Conservation (phyloP, 53 echinoderm and acorn worm species). For the Pentamera pediparva region DNA sequence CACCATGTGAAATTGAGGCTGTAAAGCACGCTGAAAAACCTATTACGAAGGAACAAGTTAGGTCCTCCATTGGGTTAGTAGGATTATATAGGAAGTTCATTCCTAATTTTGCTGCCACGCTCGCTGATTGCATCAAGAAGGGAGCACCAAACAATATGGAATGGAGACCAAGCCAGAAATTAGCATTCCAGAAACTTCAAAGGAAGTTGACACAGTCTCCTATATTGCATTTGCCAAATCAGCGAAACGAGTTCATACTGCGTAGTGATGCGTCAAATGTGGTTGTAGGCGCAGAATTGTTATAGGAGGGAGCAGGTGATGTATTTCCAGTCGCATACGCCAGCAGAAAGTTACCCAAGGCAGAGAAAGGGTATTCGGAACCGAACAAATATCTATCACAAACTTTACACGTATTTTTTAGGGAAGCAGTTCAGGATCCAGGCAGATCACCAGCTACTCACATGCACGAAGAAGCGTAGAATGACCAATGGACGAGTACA, state of each 20-base stretch:
- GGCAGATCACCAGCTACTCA: slow-evolving; percentile 37
- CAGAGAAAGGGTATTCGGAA: slow-evolving; percentile 10
- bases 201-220: neutral
- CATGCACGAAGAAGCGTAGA: slow-evolving; percentile 7
- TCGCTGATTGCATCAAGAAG: slow-evolving; percentile 27
- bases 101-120: slow-evolving; percentile 21
- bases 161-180: neutral
- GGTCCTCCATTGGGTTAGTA: slow-evolving; percentile 21
- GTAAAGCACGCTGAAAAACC: slow-evolving; percentile 2
- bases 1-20: neutral
- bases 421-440: slow-evolving; percentile 19
- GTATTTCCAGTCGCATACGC: slow-evolving; percentile 22
- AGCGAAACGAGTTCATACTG: neutral
- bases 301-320: neutral
- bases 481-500: slow-evolving; percentile 25
- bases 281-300: slow-evolving; percentile 31
- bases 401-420: slow-evolving; percentile 21
- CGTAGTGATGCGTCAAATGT: slow-evolving; percentile 29
- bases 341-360: slow-evolving; percentile 18
- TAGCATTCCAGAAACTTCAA: slow-evolving; percentile 27
- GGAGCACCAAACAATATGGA: neutral
- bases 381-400: slow-evolving; percentile 28
- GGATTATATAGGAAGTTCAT: slow-evolving; percentile 35
- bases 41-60: slow-evolving; percentile 11
- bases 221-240: slow-evolving; percentile 27